These are phyloP conservation scores for Stenichneumon culpator DNA, from an alignment of 2,888 invertebrate species.

Conservation along the genomic window DNA sequence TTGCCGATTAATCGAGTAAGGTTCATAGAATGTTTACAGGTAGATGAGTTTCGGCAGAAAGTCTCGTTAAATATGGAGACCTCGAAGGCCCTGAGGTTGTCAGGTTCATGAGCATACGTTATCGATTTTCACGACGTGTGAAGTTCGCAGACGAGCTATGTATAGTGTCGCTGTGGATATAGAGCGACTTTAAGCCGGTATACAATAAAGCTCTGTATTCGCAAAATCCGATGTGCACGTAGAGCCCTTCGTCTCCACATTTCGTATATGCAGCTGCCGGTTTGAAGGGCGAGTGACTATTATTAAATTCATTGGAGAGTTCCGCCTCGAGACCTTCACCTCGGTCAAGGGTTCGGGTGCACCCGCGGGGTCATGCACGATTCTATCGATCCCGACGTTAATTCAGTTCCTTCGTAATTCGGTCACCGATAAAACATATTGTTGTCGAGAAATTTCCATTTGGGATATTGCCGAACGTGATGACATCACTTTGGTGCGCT, in stretches of 20 bases:
- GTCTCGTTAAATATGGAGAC: no score
- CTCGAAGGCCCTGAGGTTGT: no score
- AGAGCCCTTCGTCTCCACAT: neutral
- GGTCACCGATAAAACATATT: neutral
- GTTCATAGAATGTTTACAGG: no score
- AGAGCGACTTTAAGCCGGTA: no score
- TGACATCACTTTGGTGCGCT: neutral
- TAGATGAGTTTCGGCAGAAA: no score
- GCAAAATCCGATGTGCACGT: neutral
- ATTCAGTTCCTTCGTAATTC: constrained; percentile 54
- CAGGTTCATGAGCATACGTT: neutral
- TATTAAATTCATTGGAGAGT: constrained; percentile 8
- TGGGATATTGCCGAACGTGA: neutral
- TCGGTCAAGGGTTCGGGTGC: constrained; percentile 62
- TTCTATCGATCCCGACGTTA: constrained; percentile 42
- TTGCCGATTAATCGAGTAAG: no score
- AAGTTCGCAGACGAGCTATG: no score
- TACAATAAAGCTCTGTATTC: neutral
- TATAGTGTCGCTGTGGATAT: no score
- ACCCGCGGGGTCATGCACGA: constrained; percentile 15
- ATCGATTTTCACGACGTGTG: neutral
- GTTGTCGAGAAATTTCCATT: neutral
- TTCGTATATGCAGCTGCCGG: neutral
- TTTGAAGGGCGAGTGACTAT: constrained; percentile 6
- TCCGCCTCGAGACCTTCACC: constrained; percentile 37